phyloP scores from a whole-genome alignment of 2,113 vertebrate species.

The Salvator merianae region DNA sequence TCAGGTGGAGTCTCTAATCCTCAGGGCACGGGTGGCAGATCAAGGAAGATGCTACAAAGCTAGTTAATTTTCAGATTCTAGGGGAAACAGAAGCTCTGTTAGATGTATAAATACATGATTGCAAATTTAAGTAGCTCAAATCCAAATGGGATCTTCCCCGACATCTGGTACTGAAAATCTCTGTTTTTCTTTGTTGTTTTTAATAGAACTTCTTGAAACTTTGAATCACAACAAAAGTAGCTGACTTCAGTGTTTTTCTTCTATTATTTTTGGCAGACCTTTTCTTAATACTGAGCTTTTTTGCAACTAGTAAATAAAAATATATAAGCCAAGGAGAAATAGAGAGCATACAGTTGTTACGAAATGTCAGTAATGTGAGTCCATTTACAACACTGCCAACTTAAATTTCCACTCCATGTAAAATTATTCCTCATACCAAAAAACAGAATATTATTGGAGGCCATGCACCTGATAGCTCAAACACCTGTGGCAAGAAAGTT shows the following conservation, averaged over 20 bases:
- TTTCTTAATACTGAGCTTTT: conserved; percentile 36
- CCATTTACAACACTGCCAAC: neutral
- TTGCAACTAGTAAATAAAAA: conserved; percentile 15
- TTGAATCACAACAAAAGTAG: conserved; percentile 64
- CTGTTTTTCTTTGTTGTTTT: conserved; percentile 76
- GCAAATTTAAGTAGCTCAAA: conserved; percentile 87
- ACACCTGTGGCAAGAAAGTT: neutral
- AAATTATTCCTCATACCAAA: neutral
- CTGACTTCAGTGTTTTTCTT: conserved; percentile 16
- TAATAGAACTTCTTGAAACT: conserved; percentile 77
- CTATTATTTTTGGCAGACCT: conserved; percentile 28
- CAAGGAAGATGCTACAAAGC: conserved; percentile 89
- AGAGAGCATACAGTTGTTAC: neutral
- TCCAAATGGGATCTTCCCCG: conserved; percentile 83
- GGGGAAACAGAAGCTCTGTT: conserved; percentile 86
- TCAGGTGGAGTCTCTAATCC: conserved; percentile 89
- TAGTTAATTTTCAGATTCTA: conserved; percentile 90
- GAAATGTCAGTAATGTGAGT: neutral
- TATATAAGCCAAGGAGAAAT: neutral
- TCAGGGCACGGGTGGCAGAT: conserved; percentile 87
- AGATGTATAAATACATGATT: conserved; percentile 89
- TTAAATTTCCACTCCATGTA: neutral
- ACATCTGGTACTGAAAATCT: conserved; percentile 84
- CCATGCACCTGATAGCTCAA: neutral
- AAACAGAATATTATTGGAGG: conserved; percentile 7